Evolutionary conservation across 2,113 vertebrate species (phyloP).

Genomic region (Panthera uncia): DNA sequence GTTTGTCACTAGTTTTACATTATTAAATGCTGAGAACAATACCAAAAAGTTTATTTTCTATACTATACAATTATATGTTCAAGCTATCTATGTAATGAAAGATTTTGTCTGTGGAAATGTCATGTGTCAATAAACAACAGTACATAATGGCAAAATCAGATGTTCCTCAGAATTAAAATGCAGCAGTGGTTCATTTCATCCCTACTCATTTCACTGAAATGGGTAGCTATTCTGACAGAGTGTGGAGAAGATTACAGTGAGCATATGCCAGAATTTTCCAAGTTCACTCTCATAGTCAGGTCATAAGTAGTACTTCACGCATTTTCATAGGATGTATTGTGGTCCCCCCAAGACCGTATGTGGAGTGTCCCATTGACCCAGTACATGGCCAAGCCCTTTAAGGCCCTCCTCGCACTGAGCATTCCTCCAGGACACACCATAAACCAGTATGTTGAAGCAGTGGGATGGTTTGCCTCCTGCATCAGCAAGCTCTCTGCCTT

Average conservation of each 20-base stretch:
- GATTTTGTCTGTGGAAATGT: constrained; percentile 54
- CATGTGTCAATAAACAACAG: constrained; percentile 55
- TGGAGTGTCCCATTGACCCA: not conserved
- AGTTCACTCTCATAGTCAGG: not conserved
- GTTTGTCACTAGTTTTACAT: constrained; percentile 68
- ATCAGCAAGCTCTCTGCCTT: not conserved
- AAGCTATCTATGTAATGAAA: constrained; percentile 52
- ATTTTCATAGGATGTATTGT: not conserved
- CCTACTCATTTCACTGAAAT: not conserved
- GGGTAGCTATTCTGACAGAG: not conserved
- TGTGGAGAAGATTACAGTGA: not conserved
- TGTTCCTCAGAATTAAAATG: constrained; percentile 7
- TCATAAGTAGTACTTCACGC: not conserved
- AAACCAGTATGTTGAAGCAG: not conserved
- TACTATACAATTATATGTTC: constrained; percentile 48
- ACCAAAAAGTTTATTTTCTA: constrained; percentile 70
- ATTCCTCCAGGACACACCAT: not conserved
- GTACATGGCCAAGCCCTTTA: not conserved
- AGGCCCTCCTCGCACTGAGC: not conserved
- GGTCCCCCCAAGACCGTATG: not conserved
- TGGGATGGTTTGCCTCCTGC: not conserved
- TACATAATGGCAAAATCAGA: constrained; percentile 40
- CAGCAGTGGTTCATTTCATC: not conserved
- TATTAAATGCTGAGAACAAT: constrained; percentile 42
- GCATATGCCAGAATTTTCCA: not conserved